Evolutionary conservation across 2,888 invertebrate genomes (phyloP), one percentile per base, ranked within the genome.

Genomic region (Baronia brevicornis): DNA sequence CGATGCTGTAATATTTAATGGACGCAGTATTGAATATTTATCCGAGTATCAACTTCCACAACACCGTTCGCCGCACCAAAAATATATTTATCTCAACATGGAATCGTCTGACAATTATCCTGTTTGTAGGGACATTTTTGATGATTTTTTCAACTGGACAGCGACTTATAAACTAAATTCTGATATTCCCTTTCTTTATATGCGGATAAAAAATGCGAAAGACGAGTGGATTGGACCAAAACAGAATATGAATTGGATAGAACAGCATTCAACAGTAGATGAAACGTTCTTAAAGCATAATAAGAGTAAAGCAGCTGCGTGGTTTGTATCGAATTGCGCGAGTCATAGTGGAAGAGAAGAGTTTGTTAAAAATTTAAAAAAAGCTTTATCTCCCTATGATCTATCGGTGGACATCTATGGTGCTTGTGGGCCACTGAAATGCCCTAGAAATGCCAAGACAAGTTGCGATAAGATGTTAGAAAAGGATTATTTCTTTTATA

Each of bases 401-500:
- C 43, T 61, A 6, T 47, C 61, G 1, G 71, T 89, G 2, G 88
- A 88, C 44, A 63, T 88, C 2, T 89, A 75, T 42, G 88, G 88
- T 0, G 39, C 45, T 1, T 89, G 89, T 57, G 88, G 88, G 0
- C 42, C 47, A 0, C 39, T 68, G 0, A 41, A 46, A 5, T 82
- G 82, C 36, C 57, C 72, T 0, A 53, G 44, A 34, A 18, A 47
- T 1, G 43, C 39, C 3, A 43, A 51, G n/a, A 28, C 50, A 0
- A 52, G 51, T 8, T 84, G 84, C 36, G 53, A 66, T 29, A 40
- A 35, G 12, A 57, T 69, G 44, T 38, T 87, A 23, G 80, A 86
- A 39, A 70, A 61, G 6, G 80, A 90, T 34, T 93, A 92, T 63
- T 91, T 87, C 56, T 93, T 92, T 56, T 92, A 92, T 54, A 62